phyloP scores from a whole-genome alignment of 2,113 vertebrate genomes.

The Carassius gibelio region DNA sequence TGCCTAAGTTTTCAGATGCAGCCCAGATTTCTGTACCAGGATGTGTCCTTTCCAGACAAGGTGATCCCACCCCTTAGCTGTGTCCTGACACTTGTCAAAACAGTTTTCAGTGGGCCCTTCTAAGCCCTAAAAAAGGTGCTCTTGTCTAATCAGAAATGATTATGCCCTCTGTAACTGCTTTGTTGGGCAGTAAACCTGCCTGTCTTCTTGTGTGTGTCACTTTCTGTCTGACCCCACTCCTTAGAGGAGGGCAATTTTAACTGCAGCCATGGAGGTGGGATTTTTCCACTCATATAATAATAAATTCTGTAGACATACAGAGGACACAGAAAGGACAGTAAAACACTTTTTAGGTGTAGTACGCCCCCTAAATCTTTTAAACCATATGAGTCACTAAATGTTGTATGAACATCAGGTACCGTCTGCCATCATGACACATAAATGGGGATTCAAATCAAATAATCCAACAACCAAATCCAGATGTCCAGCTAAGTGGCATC shows the following conservation, averaged over 20 bases:
- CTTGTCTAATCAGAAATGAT: constrained; percentile 68
- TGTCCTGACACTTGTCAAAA: constrained; percentile 63
- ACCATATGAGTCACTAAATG: constrained; percentile 19
- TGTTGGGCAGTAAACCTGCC: constrained; percentile 49
- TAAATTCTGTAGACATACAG: constrained; percentile 32
- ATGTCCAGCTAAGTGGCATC: background rate
- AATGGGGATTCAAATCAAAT: constrained; percentile 11
- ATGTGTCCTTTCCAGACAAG: constrained; percentile 60
- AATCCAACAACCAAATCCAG: background rate
- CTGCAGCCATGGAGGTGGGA: background rate
- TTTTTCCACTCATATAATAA: constrained; percentile 10
- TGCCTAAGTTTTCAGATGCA: too few relatives aligned
- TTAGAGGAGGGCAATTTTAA: constrained; percentile 30
- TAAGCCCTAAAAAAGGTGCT: constrained; percentile 30
- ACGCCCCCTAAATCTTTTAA: constrained; percentile 12
- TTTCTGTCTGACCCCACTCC: background rate
- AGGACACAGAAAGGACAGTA: constrained; percentile 27
- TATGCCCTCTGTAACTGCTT: constrained; percentile 57
- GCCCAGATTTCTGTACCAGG: background rate
- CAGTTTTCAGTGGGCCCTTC: constrained; percentile 54
- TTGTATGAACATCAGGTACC: constrained; percentile 5
- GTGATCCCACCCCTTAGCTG: constrained; percentile 66
- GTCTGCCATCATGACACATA: background rate
- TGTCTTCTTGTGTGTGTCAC: constrained; percentile 28
- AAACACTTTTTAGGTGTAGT: background rate